phyloP scores from a whole-genome alignment of 2,113 vertebrate genomes.

The Malurus melanocephalus region DNA sequence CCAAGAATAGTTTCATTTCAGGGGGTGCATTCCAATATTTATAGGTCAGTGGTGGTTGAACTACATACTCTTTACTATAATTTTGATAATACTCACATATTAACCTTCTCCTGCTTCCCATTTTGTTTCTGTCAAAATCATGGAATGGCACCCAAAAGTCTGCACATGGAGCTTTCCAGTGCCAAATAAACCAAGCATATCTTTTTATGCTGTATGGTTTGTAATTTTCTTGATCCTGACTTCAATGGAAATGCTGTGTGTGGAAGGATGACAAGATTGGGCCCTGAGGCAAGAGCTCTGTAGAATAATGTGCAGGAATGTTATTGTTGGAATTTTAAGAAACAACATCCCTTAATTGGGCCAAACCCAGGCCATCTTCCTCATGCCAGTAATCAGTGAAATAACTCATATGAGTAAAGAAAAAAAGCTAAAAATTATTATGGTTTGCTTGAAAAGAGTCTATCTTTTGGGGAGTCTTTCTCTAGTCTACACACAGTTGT shows the following conservation, averaged over 20 bases:
- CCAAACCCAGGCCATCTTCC: constrained; percentile 5
- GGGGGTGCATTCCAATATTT: neutral
- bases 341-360: constrained; percentile 21
- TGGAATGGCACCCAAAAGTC: constrained; percentile 20
- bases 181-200: constrained; percentile 52
- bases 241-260: constrained; percentile 65
- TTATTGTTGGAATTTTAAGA: constrained; percentile 49
- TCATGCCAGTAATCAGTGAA: constrained; percentile 7
- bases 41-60: neutral
- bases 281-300: constrained; percentile 55
- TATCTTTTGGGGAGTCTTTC: neutral
- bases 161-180: constrained; percentile 7
- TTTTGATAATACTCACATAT: neutral
- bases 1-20: neutral
- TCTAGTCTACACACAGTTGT: neutral
- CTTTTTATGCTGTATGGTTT: constrained; percentile 52
- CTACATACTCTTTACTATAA: neutral
- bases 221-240: constrained; percentile 67
- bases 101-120: neutral
- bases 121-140: constrained; percentile 3
- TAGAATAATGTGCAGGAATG: constrained; percentile 46
- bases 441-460: neutral
- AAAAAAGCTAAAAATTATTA: neutral
- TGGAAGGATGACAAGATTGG: constrained; percentile 65
- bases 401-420: neutral